phyloP scores from a whole-genome alignment of 2,113 vertebrate genomes.

The Panurus biarmicus region DNA sequence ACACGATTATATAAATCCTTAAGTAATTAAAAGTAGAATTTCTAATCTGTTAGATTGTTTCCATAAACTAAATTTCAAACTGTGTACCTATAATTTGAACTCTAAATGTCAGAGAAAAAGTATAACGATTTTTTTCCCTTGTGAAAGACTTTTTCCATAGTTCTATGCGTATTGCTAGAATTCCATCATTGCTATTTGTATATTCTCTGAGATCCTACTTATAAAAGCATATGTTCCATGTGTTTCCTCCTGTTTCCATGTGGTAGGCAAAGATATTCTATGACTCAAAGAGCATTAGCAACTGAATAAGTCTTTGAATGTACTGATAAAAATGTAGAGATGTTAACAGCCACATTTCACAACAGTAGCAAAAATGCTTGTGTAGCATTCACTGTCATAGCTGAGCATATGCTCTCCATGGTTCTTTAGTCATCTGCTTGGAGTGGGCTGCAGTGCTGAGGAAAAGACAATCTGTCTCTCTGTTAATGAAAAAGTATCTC shows the following conservation, averaged over 20 bases:
- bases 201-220: background rate
- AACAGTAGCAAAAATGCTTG: conserved; percentile 35
- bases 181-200: background rate
- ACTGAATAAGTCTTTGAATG: conserved; percentile 15
- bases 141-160: background rate
- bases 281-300: conserved; percentile 29
- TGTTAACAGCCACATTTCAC: conserved; percentile 8
- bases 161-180: background rate
- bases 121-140: background rate
- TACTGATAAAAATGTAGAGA: background rate
- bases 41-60: background rate
- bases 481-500: conserved; percentile 31
- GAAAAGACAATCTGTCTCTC: conserved; percentile 51
- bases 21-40: background rate
- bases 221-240: background rate
- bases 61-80: background rate
- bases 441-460: conserved; percentile 21
- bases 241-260: conserved; percentile 11
- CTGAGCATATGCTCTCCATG: conserved; percentile 18
- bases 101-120: background rate
- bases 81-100: background rate
- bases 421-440: conserved; percentile 33
- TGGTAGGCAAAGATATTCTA: conserved; percentile 29
- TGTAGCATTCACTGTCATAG: conserved; percentile 23
- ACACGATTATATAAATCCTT: background rate